Conservation (phyloP, 2,888 invertebrate species). For the Brenthis ino region DNA sequence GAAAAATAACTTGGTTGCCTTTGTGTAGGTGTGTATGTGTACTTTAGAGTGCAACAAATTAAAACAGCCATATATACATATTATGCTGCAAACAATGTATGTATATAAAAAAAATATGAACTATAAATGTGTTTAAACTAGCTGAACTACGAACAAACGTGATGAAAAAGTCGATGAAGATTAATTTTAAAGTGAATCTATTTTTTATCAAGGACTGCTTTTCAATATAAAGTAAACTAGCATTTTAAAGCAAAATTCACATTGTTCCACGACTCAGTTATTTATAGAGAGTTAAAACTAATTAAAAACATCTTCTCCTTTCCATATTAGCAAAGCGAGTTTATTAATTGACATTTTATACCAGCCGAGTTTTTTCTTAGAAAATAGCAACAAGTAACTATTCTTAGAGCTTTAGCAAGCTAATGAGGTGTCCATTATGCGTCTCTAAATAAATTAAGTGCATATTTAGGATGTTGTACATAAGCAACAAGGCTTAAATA, state of each 20-base stretch:
- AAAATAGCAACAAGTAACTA: constrained; percentile 11
- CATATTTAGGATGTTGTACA: background rate
- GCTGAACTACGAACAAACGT: no score
- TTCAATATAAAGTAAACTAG: constrained; percentile 6
- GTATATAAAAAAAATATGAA: no score
- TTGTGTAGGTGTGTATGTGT: no score
- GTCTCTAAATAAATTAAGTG: background rate
- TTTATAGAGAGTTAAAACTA: constrained; percentile 15
- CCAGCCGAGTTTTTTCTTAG: constrained; percentile 3
- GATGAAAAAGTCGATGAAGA: no score
- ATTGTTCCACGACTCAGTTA: constrained; percentile 12
- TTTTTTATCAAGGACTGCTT: background rate
- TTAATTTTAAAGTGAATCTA: background rate
- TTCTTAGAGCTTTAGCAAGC: constrained; percentile 6
- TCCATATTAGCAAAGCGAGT: constrained; percentile 12
- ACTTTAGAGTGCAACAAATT: no score
- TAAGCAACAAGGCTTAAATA: no score
- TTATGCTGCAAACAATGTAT: no score
- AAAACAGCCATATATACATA: no score
- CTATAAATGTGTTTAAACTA: no score
- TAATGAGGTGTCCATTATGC: constrained; percentile 6
- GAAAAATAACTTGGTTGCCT: no score
- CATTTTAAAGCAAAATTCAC: background rate
- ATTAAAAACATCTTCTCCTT: constrained; percentile 8
- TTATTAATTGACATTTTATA: constrained; percentile 17